Base-by-base conservation (phyloP, 2,888 invertebrate species). In the Prosopocoilus inquinatus region DNA sequence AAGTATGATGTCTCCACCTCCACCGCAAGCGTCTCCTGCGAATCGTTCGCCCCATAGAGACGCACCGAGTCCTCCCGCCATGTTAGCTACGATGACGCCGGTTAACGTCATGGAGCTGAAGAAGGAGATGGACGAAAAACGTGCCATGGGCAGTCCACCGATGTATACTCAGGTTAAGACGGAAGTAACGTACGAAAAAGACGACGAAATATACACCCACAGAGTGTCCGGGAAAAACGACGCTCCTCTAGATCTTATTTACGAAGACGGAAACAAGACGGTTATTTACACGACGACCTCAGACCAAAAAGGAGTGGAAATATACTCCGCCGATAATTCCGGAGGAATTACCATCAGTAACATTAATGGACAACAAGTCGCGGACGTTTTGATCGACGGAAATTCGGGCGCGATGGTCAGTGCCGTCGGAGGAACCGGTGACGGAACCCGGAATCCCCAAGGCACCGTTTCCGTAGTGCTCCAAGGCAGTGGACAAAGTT, bases 41-140 rank as follows among this genome's bases (percentile, higher is more conserved):
- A 72, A 73, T 46, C 68, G 76, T 48, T 76, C 78, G 15, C 75
- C 81, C 55, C 65, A 70, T 56, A 80, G 81, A 64, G 82, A 82
- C 65, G 84, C 85, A 43, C 85, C 85, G 48, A 78, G 85, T 78
- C 88, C 84, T 67, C 88, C 88, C 67, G 84, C 88, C 61, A 88
- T 91, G 78, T 81, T 92, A 65, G 90, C 91, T 64, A 91, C 91
- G 70, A 92, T 92, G 91, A 91, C 91, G 59, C 91, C 91, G 54
- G 91, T 91, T 63, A 91, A 89, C 71, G 90, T 91, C 35, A 82
- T 90, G 67, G 90, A 91, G 70, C 82, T 87, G 52, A 78, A 85
- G 68, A 84, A 84, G 56, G 85, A 85, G 70, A 83, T 84, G 80
- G 84, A 84, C 69, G 84, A 84, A 68, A 81, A 82, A 16, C 85